Percentiles rank a stretch among this genome's conserved stretches.
Evolutionary conservation across 2,888 invertebrate species (phyloP).

Genomic region (Leptinotarsa rubiginosa): DNA sequence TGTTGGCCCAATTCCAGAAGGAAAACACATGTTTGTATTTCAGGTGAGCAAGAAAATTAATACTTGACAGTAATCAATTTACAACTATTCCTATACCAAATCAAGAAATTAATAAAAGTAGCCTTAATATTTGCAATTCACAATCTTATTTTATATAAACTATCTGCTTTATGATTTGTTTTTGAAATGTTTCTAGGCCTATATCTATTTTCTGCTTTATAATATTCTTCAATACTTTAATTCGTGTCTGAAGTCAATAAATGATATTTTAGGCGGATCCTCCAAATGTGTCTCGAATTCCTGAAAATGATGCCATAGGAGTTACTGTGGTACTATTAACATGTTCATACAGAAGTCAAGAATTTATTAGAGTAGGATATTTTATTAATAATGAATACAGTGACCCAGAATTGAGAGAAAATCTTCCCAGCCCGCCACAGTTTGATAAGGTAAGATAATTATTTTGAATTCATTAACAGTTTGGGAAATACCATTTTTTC

Average conservation of each 20-base stretch:
- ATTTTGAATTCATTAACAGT: neutral
- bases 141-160: too few species aligned
- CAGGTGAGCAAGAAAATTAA: conserved; percentile 71
- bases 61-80: too few species aligned
- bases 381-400: conserved; percentile 98
- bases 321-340: conserved; percentile 97
- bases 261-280: conserved; percentile 82
- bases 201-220: too few species aligned
- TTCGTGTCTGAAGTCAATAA: conserved; percentile 2
- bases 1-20: conserved; percentile 98
- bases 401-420: conserved; percentile 92
- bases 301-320: conserved; percentile 96
- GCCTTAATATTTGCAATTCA: too few species aligned
- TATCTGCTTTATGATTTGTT: too few species aligned
- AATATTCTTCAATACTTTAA: neutral
- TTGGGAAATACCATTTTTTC: neutral
- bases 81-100: too few species aligned
- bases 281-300: conserved; percentile 93
- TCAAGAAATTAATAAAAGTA: too few species aligned
- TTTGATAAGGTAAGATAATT: conserved; percentile 85
- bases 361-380: conserved; percentile 98
- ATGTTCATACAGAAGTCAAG: conserved; percentile 90
- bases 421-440: conserved; percentile 91
- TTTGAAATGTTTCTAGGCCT: too few species aligned
- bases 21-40: conserved; percentile 94